These are phyloP conservation scores for Penelope pileata DNA, from an alignment of 2,113 vertebrate genomes.

Conservation along the genomic window DNA sequence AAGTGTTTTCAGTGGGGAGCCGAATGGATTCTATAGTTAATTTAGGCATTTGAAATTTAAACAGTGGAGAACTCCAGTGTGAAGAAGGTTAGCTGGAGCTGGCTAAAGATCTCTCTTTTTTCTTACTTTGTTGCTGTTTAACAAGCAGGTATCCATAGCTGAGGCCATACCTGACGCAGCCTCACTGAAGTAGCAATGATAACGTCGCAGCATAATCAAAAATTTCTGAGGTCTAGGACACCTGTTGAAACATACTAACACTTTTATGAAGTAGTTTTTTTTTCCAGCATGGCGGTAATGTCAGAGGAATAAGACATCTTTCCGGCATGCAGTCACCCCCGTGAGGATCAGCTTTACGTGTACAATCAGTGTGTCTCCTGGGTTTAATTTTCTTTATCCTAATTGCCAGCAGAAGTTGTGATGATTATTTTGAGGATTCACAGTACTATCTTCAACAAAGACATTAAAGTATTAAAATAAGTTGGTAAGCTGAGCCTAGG, in stretches of 20 bases:
- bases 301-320: neutral
- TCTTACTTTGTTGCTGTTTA: neutral
- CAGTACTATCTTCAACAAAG: neutral
- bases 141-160: neutral
- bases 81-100: neutral
- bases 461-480: neutral
- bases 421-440: neutral
- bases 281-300: neutral
- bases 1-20: neutral
- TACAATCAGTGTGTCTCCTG: neutral
- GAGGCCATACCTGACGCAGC: neutral
- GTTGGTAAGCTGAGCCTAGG: neutral
- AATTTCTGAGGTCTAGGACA: neutral
- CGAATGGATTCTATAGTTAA: neutral
- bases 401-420: neutral
- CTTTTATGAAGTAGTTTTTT: neutral
- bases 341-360: neutral
- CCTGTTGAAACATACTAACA: neutral
- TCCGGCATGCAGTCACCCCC: neutral
- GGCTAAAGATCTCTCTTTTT: neutral
- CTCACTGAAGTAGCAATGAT: neutral
- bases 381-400: constrained; percentile 31
- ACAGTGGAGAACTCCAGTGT: neutral
- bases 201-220: neutral
- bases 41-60: neutral